Evolutionary conservation across 2,888 invertebrate genomes (phyloP).

Genomic region (Dryococelus australis): DNA sequence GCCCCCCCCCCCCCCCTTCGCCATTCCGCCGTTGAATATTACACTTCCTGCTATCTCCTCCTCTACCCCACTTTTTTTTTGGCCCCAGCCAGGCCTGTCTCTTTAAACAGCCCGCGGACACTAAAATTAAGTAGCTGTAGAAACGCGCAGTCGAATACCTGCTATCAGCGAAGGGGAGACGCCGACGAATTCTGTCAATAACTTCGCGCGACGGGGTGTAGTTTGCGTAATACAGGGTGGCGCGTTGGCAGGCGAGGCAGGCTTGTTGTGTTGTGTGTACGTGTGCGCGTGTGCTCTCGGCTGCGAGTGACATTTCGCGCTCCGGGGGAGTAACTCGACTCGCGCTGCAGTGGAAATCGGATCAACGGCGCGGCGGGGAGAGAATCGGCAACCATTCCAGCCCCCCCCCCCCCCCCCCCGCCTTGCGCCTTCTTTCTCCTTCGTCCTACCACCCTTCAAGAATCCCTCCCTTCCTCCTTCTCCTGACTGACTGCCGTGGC

Average conservation of each 20-base stretch:
- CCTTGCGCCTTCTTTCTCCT: neutral
- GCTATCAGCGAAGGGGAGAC: neutral
- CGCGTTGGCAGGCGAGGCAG: neutral
- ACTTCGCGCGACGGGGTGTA: neutral
- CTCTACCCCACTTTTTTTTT: too few relatives aligned
- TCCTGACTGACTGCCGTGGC: neutral
- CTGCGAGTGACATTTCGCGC: neutral
- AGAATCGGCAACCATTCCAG: neutral
- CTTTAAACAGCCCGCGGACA: neutral
- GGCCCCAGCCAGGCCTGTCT: neutral
- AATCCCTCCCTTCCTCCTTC: neutral
- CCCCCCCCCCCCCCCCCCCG: neutral
- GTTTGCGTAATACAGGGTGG: neutral
- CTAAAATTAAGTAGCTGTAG: neutral
- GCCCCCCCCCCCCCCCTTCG: too few relatives aligned
- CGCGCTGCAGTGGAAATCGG: neutral
- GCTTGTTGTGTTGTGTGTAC: neutral
- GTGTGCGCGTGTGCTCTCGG: neutral
- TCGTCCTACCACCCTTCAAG: neutral
- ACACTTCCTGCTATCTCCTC: neutral
- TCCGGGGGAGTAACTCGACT: neutral
- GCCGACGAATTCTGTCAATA: neutral
- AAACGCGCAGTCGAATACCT: neutral
- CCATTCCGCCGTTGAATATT: neutral
- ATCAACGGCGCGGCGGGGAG: conserved; percentile 4